phyloP scores from a whole-genome alignment of 1,140 invertebrate genomes.

The Heterodera schachtii region DNA sequence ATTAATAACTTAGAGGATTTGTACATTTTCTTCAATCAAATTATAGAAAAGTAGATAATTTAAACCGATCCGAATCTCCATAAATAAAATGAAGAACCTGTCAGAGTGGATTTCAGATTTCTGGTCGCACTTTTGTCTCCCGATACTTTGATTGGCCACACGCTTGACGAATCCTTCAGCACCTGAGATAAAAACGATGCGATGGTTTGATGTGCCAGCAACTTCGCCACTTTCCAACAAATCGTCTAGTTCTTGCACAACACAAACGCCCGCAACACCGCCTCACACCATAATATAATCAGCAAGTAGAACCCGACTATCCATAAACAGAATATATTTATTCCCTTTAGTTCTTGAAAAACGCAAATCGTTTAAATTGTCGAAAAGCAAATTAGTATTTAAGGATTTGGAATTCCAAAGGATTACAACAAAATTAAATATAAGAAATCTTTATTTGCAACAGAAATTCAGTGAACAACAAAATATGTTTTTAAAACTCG shows the following conservation, averaged over 20 bases:
- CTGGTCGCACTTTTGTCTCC: slow-evolving; percentile 17
- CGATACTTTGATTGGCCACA: slow-evolving; percentile 30
- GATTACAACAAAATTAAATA: background rate
- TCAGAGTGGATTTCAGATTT: slow-evolving; percentile 27
- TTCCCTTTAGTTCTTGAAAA: no score
- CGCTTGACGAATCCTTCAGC: slow-evolving; percentile 36
- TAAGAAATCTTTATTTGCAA: no score
- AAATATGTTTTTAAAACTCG: no score
- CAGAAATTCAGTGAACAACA: no score
- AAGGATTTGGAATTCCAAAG: no score
- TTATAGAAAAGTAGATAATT: no score
- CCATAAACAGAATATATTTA: no score
- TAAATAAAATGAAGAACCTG: slow-evolving; percentile 1
- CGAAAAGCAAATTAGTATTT: no score
- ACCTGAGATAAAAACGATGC: slow-evolving; percentile 36
- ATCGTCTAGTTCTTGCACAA: slow-evolving; percentile 36
- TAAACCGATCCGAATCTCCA: no score
- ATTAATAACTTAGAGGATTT: no score
- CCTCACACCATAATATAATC: slow-evolving; percentile 43
- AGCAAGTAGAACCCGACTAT: background rate
- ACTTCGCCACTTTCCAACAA: slow-evolving; percentile 24
- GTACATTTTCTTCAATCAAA: no score
- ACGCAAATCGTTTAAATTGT: no score
- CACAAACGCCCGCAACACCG: slow-evolving; percentile 45
- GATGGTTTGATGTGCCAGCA: slow-evolving; percentile 8